Evolutionary conservation across 2,113 vertebrate genomes (phyloP), one percentile per base, ranked within the genome.

Genomic region (Columbina picui): DNA sequence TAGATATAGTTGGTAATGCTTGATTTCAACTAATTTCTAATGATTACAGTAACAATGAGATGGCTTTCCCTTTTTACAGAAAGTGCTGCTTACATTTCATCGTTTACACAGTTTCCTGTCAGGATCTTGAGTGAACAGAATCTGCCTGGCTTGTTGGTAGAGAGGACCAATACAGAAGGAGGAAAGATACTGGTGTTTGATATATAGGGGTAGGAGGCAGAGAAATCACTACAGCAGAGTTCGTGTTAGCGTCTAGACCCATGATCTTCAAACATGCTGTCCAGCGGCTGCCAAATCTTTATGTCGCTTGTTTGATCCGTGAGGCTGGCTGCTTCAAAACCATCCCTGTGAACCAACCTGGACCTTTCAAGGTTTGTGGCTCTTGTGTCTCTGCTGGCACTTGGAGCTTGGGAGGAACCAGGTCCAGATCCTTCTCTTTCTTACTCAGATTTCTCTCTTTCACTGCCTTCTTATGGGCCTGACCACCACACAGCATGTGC

Each of bases 301-400:
- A 4, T 34, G 21, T 76, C 19, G 49, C 27, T 78, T 41, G 16
- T 70, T 52, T 55, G 25, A 64, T 9, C 6, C 36, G 14, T 17
- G 49, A 65, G 1, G 21, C 75, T 1, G 1, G 8, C 14, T 69
- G 6, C 36, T 80, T 79, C 41, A 39, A 59, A 79, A 56, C 19
- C 6, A 22, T 7, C 2, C 0, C 7, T 26, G 9, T 0, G 1
- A 67, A 34, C 38, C 16, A 17, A 17, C 7, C 6, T 20, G 7
- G 27, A 43, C 14, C 6, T 89, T 55, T 50, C 56, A 45, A 57
- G 39, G 29, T 29, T 75, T 15, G 8, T 59, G 53, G 53, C 16
- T 30, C 0, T 1, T 64, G 18, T 47, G 14, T 43, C 16, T 36
- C 55, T 87, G 8, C 25, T 67, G 27, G n/a, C 20, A 38, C 13